Evolutionary conservation across 2,888 invertebrate species (phyloP).

Genomic region (Neuroscelio doddi): DNA sequence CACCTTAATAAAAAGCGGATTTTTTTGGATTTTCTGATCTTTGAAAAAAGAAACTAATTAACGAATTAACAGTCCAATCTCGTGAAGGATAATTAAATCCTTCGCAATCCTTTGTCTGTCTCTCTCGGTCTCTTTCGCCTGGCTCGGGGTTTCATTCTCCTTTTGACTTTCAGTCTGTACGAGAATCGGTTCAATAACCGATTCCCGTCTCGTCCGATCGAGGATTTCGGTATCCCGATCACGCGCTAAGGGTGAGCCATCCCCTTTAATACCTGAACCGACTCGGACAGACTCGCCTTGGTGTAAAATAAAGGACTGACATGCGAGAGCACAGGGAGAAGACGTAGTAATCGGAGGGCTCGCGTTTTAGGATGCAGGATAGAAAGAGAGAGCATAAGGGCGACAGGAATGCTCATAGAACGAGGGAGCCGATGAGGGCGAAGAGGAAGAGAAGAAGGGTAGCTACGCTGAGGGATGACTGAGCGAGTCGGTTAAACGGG

Average conservation of each 20-base stretch:
- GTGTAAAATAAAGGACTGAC: slow-evolving; percentile 70
- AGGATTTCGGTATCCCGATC: slow-evolving; percentile 67
- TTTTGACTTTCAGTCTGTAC: slow-evolving; percentile 41
- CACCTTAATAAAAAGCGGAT: neutral
- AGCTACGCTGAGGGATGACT: slow-evolving; percentile 69
- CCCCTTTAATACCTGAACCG: slow-evolving; percentile 68
- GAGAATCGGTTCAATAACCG: slow-evolving; percentile 58
- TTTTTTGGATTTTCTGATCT: neutral
- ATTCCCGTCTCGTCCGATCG: slow-evolving; percentile 59
- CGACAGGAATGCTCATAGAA: slow-evolving; percentile 40
- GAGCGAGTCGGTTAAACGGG: slow-evolving; percentile 71
- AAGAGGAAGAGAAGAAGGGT: slow-evolving; percentile 50
- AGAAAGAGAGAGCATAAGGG: slow-evolving; percentile 41
- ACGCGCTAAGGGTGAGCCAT: slow-evolving; percentile 66
- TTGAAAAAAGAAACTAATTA: slow-evolving; percentile 36
- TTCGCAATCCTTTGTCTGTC: slow-evolving; percentile 47
- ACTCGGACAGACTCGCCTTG: slow-evolving; percentile 64
- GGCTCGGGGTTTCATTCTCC: slow-evolving; percentile 34
- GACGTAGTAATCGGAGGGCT: slow-evolving; percentile 41
- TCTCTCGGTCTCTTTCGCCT: slow-evolving; percentile 12
- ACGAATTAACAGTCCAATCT: slow-evolving; percentile 47
- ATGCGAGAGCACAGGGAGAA: slow-evolving; percentile 57
- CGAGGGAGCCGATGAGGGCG: slow-evolving; percentile 29
- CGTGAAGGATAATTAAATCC: slow-evolving; percentile 48
- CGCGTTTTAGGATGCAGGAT: slow-evolving; percentile 33